phyloP scores from a whole-genome alignment of 2,888 invertebrate species.

The Disparrhopalites patrizii region DNA sequence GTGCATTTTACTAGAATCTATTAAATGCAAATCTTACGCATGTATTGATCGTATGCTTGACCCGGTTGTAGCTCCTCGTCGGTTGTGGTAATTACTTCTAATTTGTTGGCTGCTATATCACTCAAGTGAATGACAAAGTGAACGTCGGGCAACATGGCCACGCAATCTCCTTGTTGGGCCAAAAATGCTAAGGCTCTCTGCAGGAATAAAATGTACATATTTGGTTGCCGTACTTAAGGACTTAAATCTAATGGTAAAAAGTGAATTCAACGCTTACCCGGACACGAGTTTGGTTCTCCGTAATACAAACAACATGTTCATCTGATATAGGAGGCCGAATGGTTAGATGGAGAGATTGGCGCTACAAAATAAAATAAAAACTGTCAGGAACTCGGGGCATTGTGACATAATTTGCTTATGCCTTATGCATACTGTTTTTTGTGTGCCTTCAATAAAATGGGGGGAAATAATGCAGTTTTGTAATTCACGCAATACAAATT shows the following conservation, averaged over 20 bases:
- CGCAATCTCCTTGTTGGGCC: constrained; percentile 37
- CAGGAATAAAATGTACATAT: not conserved
- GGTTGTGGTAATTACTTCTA: constrained; percentile 26
- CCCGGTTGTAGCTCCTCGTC: not conserved
- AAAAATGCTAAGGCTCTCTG: constrained; percentile 36
- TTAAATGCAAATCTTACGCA: too few relatives aligned
- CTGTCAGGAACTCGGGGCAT: too few relatives aligned
- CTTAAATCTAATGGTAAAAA: too few relatives aligned
- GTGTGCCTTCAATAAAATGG: too few relatives aligned
- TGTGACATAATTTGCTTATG: too few relatives aligned
- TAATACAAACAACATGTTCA: constrained; percentile 31
- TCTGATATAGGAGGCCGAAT: constrained; percentile 31
- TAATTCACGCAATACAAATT: too few relatives aligned
- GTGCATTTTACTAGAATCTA: too few relatives aligned
- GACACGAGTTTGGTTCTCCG: constrained; percentile 34
- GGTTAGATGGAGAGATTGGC: constrained; percentile 33
- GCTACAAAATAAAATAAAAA: constrained; percentile 4
- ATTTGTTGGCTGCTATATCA: constrained; percentile 37
- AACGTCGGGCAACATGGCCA: constrained; percentile 39
- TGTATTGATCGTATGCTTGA: not conserved
- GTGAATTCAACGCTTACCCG: constrained; percentile 14
- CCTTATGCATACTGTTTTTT: too few relatives aligned
- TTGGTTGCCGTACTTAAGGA: too few relatives aligned
- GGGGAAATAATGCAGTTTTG: too few relatives aligned
- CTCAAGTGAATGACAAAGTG: constrained; percentile 39